Evolutionary conservation across 2,888 invertebrate species (phyloP).

Genomic region (Gonocerus acuteangulatus): DNA sequence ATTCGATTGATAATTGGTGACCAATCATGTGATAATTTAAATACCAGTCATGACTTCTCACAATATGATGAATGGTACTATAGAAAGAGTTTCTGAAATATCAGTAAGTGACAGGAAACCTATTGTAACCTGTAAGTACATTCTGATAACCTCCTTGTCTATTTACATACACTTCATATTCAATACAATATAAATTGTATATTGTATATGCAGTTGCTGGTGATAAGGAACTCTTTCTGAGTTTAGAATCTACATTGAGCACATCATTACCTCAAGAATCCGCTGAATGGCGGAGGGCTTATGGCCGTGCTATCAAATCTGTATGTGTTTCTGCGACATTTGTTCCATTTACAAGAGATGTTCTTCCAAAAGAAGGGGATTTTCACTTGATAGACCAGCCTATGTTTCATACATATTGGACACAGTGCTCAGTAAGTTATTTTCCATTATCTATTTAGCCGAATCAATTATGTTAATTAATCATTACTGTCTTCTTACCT

Average conservation of each 20-base stretch:
- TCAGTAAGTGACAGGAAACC: conserved; percentile 62
- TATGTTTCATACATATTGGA: conserved; percentile 90
- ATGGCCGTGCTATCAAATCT: conserved; percentile 75
- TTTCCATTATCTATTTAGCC: too few species aligned
- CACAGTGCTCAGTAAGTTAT: conserved; percentile 84
- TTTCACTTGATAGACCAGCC: conserved; percentile 79
- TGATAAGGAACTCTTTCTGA: conserved; percentile 73
- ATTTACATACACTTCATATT: conserved; percentile 25
- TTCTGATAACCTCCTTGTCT: conserved; percentile 28
- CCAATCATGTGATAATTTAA: conserved; percentile 20
- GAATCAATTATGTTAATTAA: too few species aligned
- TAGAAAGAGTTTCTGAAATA: conserved; percentile 31
- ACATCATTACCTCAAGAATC: conserved; percentile 78
- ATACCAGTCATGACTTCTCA: conserved; percentile 13
- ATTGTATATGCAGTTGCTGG: conserved; percentile 59
- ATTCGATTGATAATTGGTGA: conserved; percentile 16
- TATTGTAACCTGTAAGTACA: conserved; percentile 62
- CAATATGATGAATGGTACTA: conserved; percentile 30
- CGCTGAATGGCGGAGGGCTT: conserved; percentile 86
- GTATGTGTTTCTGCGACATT: conserved; percentile 77
- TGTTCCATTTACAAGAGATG: conserved; percentile 66
- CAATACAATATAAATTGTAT: conserved; percentile 8
- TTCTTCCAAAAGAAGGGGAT: conserved; percentile 63
- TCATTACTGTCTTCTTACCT: too few species aligned
- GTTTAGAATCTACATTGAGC: conserved; percentile 67